Base-by-base conservation (phyloP, 2,797 vertebrate species). In the Enoplosus armatus region DNA sequence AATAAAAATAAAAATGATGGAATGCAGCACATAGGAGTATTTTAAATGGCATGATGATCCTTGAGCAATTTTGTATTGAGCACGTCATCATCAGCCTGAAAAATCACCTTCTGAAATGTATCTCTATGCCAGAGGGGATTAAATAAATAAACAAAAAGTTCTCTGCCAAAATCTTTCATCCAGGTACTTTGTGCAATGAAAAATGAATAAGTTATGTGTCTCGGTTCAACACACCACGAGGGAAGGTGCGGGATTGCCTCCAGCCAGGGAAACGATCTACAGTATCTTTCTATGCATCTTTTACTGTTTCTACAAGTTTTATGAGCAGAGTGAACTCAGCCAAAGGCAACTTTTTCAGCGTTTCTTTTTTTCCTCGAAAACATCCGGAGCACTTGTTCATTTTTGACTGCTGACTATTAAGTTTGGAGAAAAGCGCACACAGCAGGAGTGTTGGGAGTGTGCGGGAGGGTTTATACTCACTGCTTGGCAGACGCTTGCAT, bases 401-500 rank as follows among this genome's bases (percentile, higher is more conserved):
- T 71, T 82, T 27, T 58, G 35, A 54, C 41, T 60, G 61, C 66
- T 15, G 72, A 59, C 59, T 55, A 11, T 62, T 35, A 62, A 16
- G 61, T 66, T 55, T 54, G 60, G 29, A 65, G 35, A 37, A 20
- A 14, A 61, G 31, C 56, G n/a, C 6, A 33, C 18, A 22, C 0
- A 22, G 50, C 43, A 1, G 61, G n/a, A 29, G 35, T 6, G 41
- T 29, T 12, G 27, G 39, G 43, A 22, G 43, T 27, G 63, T 9
- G 29, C 1, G 3, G 22, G 35, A 29, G 0, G 61, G 22, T 16
- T 50, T 50, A 41, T 54, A 96, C 98, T 97, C 95, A 99, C 98
- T 3, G 97, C 98, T 92, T 99, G 98, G 90, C 98, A 99, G 90
- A 98, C 90, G 35, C 96, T 98, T 54, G 96, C 87, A 22, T 96